Evolutionary conservation across 1,140 invertebrate species (phyloP).

Genomic region (Zaprionus lachaisei): DNA sequence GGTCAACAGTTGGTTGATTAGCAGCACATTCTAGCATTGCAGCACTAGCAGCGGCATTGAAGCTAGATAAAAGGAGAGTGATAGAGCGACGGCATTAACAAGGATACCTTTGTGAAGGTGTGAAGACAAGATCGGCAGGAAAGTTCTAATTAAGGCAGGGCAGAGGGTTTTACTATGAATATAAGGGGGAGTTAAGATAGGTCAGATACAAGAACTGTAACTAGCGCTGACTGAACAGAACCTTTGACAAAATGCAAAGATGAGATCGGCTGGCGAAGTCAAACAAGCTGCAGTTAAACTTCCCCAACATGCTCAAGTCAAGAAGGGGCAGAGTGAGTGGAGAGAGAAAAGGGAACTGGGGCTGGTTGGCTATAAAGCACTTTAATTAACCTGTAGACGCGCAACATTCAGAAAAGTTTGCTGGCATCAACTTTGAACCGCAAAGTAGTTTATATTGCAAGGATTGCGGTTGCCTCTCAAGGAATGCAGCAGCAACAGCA

Average conservation of each 20-base stretch:
- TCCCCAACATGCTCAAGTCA: constrained; percentile 22
- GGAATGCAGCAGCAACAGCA: constrained; percentile 60
- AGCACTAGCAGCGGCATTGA: neutral
- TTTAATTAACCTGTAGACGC: constrained; percentile 82
- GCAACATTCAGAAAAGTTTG: constrained; percentile 68
- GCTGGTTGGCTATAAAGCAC: constrained; percentile 62
- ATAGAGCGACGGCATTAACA: neutral
- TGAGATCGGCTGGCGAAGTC: constrained; percentile 28
- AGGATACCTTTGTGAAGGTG: neutral
- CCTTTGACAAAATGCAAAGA: constrained; percentile 4
- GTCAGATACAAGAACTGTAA: no score
- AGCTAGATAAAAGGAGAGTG: neutral
- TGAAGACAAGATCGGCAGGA: constrained; percentile 1
- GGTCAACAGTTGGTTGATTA: constrained; percentile 41
- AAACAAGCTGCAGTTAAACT: constrained; percentile 48
- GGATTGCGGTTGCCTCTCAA: constrained; percentile 60
- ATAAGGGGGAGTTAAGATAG: neutral
- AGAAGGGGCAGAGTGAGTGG: neutral
- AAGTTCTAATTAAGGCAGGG: constrained; percentile 29
- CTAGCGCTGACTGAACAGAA: no score
- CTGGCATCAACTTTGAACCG: constrained; percentile 79
- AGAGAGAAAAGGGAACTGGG: neutral
- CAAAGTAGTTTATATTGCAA: constrained; percentile 77
- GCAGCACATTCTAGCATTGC: neutral
- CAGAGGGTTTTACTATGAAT: neutral